Conservation (phyloP, 2,113 vertebrate genomes). For the Takifugu flavidus region DNA sequence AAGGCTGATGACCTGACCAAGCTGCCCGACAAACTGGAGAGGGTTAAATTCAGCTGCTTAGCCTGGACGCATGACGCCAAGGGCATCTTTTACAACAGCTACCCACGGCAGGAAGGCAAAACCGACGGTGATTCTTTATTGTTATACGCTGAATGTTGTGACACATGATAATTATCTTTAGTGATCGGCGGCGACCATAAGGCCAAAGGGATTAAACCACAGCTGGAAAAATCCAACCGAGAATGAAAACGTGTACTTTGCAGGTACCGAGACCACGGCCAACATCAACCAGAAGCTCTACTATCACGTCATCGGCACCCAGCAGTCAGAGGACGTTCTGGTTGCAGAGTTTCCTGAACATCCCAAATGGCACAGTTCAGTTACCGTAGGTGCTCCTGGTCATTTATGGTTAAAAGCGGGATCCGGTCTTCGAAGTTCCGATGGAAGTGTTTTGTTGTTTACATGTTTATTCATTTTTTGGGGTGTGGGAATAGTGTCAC, state of each 20-base stretch:
- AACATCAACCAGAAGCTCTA: slow-evolving; percentile 79
- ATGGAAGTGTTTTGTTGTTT: too few species aligned
- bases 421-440: too few species aligned
- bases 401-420: too few species aligned
- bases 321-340: slow-evolving; percentile 73
- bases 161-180: too few species aligned
- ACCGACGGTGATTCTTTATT: slow-evolving; percentile 59
- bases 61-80: slow-evolving; percentile 76
- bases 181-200: too few species aligned
- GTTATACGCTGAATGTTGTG: too few species aligned
- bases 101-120: slow-evolving; percentile 70
- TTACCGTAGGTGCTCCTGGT: slow-evolving; percentile 51
- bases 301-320: slow-evolving; percentile 73
- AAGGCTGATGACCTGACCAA: slow-evolving; percentile 60
- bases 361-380: slow-evolving; percentile 74
- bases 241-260: not conserved
- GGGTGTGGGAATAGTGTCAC: not conserved
- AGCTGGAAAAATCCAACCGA: not conserved
- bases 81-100: slow-evolving; percentile 78
- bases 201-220: too few species aligned
- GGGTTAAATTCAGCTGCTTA: slow-evolving; percentile 79
- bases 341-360: slow-evolving; percentile 76
- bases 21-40: slow-evolving; percentile 70
- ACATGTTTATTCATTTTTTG: not conserved
- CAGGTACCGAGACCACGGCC: slow-evolving; percentile 75